Evolutionary conservation across 2,113 vertebrate species (phyloP).

Genomic region (Campylomormyrus numenius): DNA sequence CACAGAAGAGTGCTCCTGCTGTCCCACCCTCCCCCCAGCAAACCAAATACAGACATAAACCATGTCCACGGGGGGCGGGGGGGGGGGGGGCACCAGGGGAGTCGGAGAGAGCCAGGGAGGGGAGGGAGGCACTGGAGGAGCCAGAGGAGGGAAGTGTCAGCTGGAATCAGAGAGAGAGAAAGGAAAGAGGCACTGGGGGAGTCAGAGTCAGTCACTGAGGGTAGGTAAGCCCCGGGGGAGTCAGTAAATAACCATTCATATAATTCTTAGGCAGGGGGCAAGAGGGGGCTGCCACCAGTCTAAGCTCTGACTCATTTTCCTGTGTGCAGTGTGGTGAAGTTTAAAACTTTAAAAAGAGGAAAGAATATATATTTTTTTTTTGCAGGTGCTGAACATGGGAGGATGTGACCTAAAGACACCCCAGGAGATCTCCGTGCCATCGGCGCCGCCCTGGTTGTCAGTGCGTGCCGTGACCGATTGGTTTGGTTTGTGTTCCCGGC

Average conservation of each 20-base stretch:
- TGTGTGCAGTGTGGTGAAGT: neutral
- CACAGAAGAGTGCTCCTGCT: neutral
- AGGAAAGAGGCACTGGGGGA: neutral
- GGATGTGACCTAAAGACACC: neutral
- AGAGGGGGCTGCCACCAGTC: neutral
- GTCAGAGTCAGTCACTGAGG: neutral
- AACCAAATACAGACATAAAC: neutral
- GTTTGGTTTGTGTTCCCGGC: neutral
- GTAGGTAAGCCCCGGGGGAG: neutral
- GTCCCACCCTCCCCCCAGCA: neutral
- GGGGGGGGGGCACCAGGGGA: neutral
- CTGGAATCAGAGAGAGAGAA: too few relatives aligned
- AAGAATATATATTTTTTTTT: neutral
- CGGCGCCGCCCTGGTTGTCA: neutral
- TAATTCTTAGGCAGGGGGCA: neutral
- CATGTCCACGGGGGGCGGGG: neutral
- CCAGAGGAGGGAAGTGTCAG: neutral
- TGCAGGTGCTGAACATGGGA: neutral
- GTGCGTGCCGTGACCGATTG: neutral
- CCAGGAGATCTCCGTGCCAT: neutral
- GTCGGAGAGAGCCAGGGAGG: neutral
- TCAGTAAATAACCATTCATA: neutral
- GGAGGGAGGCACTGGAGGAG: neutral
- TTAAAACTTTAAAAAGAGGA: neutral
- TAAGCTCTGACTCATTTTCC: neutral